Evolutionary conservation across 35 echinoderm and acorn worm species (phyloP), one percentile per base, ranked within the genome.

Genomic region (Ophiothrix spiculata): DNA sequence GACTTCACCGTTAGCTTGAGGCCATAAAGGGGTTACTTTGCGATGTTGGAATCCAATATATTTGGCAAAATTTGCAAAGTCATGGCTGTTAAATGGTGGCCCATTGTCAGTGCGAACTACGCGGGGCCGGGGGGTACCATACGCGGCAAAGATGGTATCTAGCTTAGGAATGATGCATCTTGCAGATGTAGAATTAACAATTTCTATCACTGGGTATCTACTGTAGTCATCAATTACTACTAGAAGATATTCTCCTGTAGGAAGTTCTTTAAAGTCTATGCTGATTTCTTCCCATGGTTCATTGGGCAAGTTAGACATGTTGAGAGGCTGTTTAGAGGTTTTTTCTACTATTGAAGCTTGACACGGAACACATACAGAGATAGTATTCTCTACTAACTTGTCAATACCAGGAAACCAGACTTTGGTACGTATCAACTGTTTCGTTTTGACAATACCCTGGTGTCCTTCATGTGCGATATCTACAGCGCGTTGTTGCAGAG

Each of bases 391-490:
- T 1, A 83, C 40, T 56, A 83, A 79, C 6, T 56, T 35, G 56
- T 91, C 84, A 35, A 87, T 87, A 0, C 77, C 87, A 74, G 89
- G 85, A 37, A 96, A 96, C 85, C 93, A 92, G 10, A 96, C 89
- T 39, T 96, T 96, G 35, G 42, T 37, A 25, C 93, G 8, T 21
- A 54, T 74, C 16, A 96, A 39, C 1, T 89, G 76, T 39, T 84
- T 96, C 92, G 0, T 86, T 96, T 74, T 91, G 86, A 11, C 45
- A 31, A 60, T 86, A 4, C 77, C 82, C 80, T 96, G 93, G 39
- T 91, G 93, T 0, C 93, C 89, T 54, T 95, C 93, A 63, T 95
- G 93, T 12, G 93, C 93, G 33, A 92, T 76, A 11, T 84, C 89
- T 3, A 96, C 36, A 25, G 86, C 73, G 4, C 56, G 31, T 56